Conservation (phyloP, 2,797 vertebrate species). For the Chaetophractus vellerosus region DNA sequence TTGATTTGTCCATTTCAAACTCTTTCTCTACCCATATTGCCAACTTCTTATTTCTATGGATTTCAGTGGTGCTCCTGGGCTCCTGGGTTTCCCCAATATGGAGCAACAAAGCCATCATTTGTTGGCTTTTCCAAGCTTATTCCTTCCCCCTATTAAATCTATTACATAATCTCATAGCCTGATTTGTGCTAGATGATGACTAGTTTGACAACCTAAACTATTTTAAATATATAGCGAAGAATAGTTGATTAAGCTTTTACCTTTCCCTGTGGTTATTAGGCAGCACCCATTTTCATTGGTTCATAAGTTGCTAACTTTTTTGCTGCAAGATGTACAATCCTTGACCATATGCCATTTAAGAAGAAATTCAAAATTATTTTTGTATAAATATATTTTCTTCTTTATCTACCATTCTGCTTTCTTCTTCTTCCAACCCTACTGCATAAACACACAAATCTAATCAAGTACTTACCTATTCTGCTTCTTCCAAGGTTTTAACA, state of each 20-base stretch:
- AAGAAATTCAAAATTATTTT: slow-evolving; percentile 23
- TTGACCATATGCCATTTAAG: neutral
- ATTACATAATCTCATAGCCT: neutral
- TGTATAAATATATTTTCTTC: neutral
- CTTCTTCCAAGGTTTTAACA: slow-evolving; percentile 29
- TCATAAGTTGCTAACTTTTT: neutral
- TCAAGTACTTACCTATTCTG: neutral
- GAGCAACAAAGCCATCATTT: slow-evolving; percentile 11
- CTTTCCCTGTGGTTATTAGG: neutral
- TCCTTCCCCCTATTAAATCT: neutral
- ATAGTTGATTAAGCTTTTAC: neutral
- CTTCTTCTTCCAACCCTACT: neutral
- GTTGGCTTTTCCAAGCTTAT: neutral
- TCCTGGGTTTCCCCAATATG: neutral
- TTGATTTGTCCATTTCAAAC: neutral
- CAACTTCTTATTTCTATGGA: neutral
- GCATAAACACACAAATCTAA: neutral
- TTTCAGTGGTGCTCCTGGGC: neutral
- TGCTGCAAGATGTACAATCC: neutral
- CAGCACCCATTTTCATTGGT: neutral
- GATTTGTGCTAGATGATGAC: neutral
- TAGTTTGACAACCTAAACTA: neutral
- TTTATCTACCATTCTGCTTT: neutral
- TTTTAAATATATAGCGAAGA: neutral
- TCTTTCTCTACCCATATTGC: neutral